These are phyloP conservation scores for Ditula angustiorana DNA, from an alignment of 2,888 invertebrate species.

Conservation along the genomic window DNA sequence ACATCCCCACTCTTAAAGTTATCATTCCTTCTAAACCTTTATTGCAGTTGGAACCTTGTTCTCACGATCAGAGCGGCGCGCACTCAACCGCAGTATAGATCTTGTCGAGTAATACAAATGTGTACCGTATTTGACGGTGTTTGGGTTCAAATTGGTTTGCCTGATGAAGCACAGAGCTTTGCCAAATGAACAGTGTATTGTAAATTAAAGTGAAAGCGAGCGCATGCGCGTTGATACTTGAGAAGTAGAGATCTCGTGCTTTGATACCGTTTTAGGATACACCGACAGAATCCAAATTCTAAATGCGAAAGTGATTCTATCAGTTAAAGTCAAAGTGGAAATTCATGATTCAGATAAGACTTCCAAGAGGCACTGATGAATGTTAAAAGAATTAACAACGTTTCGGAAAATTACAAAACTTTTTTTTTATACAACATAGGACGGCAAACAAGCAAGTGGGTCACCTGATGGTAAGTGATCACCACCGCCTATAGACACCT, in stretches of 20 bases:
- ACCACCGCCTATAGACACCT: too few relatives aligned
- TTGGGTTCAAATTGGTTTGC: not conserved
- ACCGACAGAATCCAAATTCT: too few relatives aligned
- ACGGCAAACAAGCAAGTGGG: too few relatives aligned
- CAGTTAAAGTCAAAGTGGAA: too few relatives aligned
- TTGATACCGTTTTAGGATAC: constrained; percentile 5
- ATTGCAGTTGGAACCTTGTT: not conserved
- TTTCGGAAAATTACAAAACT: too few relatives aligned
- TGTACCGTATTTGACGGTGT: not conserved
- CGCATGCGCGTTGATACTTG: not conserved
- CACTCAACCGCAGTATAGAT: not conserved
- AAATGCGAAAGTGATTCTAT: too few relatives aligned
- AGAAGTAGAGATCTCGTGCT: constrained; percentile 2
- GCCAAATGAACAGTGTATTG: constrained; percentile 18
- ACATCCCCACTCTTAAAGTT: not conserved
- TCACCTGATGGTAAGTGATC: too few relatives aligned
- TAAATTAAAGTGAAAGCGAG: constrained; percentile 27
- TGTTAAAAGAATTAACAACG: too few relatives aligned
- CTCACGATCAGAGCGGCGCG: not conserved
- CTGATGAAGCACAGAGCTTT: constrained; percentile 10
- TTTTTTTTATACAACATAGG: too few relatives aligned
- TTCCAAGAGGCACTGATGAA: too few relatives aligned
- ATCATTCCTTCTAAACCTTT: not conserved
- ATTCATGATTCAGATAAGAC: too few relatives aligned
- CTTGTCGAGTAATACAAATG: not conserved